Evolutionary conservation across 1,140 invertebrate species (phyloP).

Genomic region (Solen grandis): DNA sequence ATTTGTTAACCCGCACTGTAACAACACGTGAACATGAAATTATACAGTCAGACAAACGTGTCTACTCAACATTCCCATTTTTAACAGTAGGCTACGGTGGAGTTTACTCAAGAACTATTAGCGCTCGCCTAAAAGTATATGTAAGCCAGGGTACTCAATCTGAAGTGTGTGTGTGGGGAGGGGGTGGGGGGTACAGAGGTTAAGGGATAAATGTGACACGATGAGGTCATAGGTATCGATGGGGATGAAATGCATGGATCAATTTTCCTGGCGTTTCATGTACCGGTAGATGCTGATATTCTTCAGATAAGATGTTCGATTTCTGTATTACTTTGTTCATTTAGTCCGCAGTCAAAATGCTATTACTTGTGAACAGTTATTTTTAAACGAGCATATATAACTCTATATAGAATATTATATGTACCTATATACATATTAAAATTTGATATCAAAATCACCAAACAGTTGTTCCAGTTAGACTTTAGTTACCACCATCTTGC

Average conservation of each 20-base stretch:
- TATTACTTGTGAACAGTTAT: too few species aligned
- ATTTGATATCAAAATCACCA: not conserved
- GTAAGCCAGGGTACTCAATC: conserved; percentile 14
- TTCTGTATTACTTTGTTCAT: not conserved
- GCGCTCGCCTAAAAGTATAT: conserved; percentile 18
- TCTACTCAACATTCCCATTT: too few species aligned
- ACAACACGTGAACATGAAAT: too few species aligned
- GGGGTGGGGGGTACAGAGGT: not conserved
- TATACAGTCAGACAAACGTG: too few species aligned
- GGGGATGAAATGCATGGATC: conserved; percentile 82
- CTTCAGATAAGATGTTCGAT: conserved; percentile 79
- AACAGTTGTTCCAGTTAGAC: too few species aligned
- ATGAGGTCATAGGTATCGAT: conserved; percentile 31
- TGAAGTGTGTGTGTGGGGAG: too few species aligned
- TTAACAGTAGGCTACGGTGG: too few species aligned
- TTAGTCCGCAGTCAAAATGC: not conserved
- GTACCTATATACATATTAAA: not conserved
- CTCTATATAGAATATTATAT: too few species aligned
- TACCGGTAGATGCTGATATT: conserved; percentile 90
- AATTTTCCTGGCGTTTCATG: conserved; percentile 90
- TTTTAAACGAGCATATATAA: too few species aligned
- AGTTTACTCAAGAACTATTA: too few species aligned
- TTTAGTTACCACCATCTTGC: too few species aligned
- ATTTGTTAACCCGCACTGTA: too few species aligned
- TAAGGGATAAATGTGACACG: conserved; percentile 34